Evolutionary conservation across 2,888 invertebrate genomes (phyloP), one percentile per base, ranked within the genome.

Genomic region (Venusia cambrica): DNA sequence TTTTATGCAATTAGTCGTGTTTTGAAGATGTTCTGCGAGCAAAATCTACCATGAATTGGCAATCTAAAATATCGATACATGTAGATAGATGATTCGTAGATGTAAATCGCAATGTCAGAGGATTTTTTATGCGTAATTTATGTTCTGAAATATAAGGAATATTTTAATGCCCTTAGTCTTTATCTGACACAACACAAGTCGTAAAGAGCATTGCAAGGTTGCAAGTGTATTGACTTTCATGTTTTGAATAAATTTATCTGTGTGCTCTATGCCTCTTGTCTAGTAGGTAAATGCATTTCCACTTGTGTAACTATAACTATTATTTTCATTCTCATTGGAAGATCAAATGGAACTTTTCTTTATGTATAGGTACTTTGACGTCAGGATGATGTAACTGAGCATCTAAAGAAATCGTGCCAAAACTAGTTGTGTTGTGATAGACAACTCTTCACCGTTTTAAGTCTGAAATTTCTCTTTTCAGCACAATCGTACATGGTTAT

Each of bases 161-260:
- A 71, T 77, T 76, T 77, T 74, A 77, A 76, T 77, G 73, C 73
- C 73, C 75, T 68, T 78, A 77, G 74, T 74, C 74, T 83, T 81
- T 84, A 85, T 85, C 84, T 78, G 81, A 75, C 77, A 68, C 62
- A 66, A 75, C 77, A 68, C 62, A 66, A 77, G 73, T 78, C 70
- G 69, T 77, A 78, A 78, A 84, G 85, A 84, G 70, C 84, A 66
- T 69, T 71, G 84, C 80, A 85, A 85, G 85, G 85, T 85, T 85
- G 84, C 68, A 73, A 78, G 84, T 79, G 76, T 84, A 79, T 84
- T 84, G 85, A 85, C 85, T 76, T 71, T 75, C 67, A 63, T 78
- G 72, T 76, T 73, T 75, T 77, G 73, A 78, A 79, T 79, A 76
- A 64, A 62, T 74, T 76, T 83, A 81, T 80, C 78, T 72, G 61